phyloP scores from a whole-genome alignment of 2,888 invertebrate genomes.

The Dioctria rufipes region DNA sequence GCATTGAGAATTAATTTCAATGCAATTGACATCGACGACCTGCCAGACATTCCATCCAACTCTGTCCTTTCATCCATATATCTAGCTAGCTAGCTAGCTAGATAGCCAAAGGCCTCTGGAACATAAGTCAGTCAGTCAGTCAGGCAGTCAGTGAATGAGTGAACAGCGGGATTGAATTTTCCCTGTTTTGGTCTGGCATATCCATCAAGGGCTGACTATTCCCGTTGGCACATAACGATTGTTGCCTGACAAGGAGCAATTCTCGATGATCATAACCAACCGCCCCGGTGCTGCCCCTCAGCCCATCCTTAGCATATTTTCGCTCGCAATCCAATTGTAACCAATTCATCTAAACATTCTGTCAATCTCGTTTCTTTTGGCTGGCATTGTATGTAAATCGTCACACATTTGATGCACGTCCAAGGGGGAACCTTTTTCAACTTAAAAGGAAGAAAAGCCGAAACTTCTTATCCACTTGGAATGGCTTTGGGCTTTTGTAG shows the following conservation, averaged over 20 bases:
- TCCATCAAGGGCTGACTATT: constrained; percentile 45
- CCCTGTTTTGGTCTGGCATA: constrained; percentile 45
- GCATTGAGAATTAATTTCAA: constrained; percentile 60
- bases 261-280: constrained; percentile 15
- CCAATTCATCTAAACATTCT: constrained; percentile 53
- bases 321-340: not conserved
- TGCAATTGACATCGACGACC: constrained; percentile 59
- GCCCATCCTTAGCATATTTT: not conserved
- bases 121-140: constrained; percentile 1
- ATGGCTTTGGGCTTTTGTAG: not conserved
- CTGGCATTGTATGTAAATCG: constrained; percentile 55
- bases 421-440: constrained; percentile 30
- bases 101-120: not conserved
- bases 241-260: constrained; percentile 45
- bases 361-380: constrained; percentile 47
- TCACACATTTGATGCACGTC: constrained; percentile 51
- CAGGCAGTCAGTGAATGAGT: not conserved
- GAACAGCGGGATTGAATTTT: constrained; percentile 25
- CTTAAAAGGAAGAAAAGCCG: constrained; percentile 41
- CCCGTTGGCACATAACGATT: constrained; percentile 48
- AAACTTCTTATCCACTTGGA: constrained; percentile 18
- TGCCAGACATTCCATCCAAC: constrained; percentile 35
- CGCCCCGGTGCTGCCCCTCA: not conserved
- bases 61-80: not conserved
- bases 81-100: no score